A percentile compares a stretch with the other conserved stretches of the same genome.
Evolutionary conservation across 2,888 invertebrate species (phyloP).

Genomic region (Erpobdella octoculata): DNA sequence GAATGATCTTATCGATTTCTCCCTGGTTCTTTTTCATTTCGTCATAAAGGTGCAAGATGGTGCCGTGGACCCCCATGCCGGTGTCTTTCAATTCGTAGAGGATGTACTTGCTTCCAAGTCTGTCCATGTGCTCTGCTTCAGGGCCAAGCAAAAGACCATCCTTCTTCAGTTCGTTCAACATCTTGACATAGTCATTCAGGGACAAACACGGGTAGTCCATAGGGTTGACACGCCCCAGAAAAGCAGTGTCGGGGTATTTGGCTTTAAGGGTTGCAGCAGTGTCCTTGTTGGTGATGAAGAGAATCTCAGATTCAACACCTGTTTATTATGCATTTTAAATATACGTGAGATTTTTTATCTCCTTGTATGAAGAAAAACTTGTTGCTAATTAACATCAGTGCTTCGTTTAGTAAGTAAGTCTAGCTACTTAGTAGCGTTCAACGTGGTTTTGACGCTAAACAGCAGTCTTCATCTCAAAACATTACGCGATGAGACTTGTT

Average conservation of each 20-base stretch:
- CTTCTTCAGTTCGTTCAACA: conserved; percentile 31
- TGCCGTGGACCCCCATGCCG: conserved; percentile 32
- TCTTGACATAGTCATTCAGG: conserved; percentile 33
- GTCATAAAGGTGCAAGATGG: conserved; percentile 31
- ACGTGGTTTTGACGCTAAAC: too few species aligned
- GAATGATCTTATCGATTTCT: conserved; percentile 34
- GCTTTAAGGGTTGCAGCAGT: conserved; percentile 30
- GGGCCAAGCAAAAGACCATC: conserved; percentile 33
- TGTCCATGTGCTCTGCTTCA: conserved; percentile 34
- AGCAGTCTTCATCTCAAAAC: too few species aligned
- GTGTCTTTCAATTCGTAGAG: conserved; percentile 34
- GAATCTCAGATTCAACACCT: conserved; percentile 30
- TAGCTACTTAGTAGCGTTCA: too few species aligned
- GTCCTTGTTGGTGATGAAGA: conserved; percentile 33
- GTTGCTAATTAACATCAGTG: too few species aligned
- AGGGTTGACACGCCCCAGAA: conserved; percentile 33
- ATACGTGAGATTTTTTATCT: neutral
- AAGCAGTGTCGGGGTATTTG: conserved; percentile 33
- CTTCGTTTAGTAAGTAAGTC: neutral
- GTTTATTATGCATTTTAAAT: too few species aligned
- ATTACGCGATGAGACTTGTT: neutral
- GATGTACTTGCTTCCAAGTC: conserved; percentile 34
- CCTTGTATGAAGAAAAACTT: neutral
- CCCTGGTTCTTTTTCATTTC: conserved; percentile 32
- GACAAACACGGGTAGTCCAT: conserved; percentile 33